phyloP scores from a whole-genome alignment of 2,113 vertebrate genomes.

The Callorhinus ursinus region DNA sequence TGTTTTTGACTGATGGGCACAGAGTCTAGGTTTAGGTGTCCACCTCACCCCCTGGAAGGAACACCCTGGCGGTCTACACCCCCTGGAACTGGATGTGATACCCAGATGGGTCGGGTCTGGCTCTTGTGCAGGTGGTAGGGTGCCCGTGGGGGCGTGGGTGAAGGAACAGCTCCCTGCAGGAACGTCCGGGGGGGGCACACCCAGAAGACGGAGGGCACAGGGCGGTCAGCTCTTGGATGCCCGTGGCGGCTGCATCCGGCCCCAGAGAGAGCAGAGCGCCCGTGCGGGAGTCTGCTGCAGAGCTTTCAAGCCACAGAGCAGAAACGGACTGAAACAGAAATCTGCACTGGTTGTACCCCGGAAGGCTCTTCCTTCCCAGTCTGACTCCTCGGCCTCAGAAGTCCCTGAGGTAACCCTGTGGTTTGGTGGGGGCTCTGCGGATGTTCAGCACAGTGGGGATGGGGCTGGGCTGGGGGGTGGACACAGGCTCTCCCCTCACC shows the following conservation, averaged over 20 bases:
- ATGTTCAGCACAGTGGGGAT: no score
- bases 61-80: background rate
- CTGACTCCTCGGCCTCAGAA: background rate
- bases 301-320: background rate
- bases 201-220: no score
- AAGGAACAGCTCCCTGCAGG: background rate
- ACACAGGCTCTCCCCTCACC: background rate
- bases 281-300: background rate
- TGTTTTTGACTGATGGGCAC: background rate
- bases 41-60: background rate
- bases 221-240: no score
- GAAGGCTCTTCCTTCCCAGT: no score
- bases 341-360: fast-evolving
- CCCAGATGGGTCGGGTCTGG: background rate
- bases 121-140: no score
- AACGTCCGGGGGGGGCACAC: no score
- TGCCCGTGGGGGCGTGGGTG: fast-evolving
- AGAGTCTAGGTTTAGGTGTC: background rate
- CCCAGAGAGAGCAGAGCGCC: no score
- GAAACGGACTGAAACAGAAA: background rate
- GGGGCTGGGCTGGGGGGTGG: no score
- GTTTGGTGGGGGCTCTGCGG: background rate
- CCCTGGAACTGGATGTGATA: no score
- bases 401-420: no score
- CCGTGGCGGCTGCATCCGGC: no score